A percentile compares a stretch with the other conserved stretches of the same genome.
These are phyloP conservation scores for Pagetopsis macropterus DNA, from an alignment of 2,797 vertebrate species.

Conservation along the genomic window DNA sequence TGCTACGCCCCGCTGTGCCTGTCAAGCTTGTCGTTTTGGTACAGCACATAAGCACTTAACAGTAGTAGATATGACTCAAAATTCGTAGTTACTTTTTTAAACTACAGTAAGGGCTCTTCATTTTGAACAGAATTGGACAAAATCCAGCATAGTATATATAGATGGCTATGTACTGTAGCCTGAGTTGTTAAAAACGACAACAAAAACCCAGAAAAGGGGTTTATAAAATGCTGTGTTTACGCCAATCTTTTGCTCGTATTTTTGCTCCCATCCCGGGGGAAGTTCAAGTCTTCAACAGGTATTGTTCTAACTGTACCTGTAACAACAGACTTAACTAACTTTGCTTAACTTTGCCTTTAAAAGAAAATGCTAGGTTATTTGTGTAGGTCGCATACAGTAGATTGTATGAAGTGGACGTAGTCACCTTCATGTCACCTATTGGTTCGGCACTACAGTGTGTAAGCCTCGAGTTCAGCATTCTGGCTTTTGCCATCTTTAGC, in stretches of 20 bases:
- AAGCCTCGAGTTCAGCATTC: no score
- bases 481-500: no score
- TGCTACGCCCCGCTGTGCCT: neutral
- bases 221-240: neutral
- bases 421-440: no score
- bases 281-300: neutral
- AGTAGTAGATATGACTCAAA: neutral
- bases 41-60: neutral
- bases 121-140: neutral
- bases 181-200: no score
- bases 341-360: neutral
- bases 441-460: no score
- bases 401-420: no score
- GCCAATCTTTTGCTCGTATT: neutral
- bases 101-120: neutral
- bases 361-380: neutral
- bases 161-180: neutral
- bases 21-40: neutral
- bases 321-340: neutral
- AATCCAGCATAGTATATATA: neutral
- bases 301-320: neutral
- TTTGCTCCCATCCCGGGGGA: neutral
- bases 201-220: neutral
- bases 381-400: neutral
- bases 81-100: neutral